Percentiles rank a stretch among this genome's conserved stretches.
These are phyloP conservation scores for Caretta caretta DNA, from an alignment of 2,113 vertebrate genomes.

Conservation along the genomic window DNA sequence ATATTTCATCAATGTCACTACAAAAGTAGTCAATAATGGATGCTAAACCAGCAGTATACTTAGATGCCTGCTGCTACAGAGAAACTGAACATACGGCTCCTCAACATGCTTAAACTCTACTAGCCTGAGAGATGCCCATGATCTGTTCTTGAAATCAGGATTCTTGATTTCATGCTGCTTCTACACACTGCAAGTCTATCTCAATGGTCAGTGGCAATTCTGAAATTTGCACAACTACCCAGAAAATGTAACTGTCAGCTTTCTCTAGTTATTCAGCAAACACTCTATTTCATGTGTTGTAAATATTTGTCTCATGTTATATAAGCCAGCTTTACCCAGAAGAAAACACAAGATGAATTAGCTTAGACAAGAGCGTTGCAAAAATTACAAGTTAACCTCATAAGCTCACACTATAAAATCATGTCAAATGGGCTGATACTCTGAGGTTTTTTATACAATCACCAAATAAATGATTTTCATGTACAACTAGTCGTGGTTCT, in stretches of 20 bases:
- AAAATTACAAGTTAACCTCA: background rate
- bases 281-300: fast-evolving
- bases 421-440: slow-evolving; percentile 23
- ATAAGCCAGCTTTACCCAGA: background rate
- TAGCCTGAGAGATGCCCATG: background rate
- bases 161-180: background rate
- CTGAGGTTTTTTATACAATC: background rate
- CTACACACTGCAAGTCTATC: background rate
- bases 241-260: background rate
- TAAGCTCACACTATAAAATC: background rate
- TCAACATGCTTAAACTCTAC: background rate
- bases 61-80: background rate
- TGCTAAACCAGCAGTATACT: background rate
- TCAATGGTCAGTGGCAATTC: fast-evolving
- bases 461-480: background rate
- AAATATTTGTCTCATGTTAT: background rate
- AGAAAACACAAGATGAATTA: background rate
- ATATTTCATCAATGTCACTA: background rate
- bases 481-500: background rate
- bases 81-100: slow-evolving; percentile 4
- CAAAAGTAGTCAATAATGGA: background rate
- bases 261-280: background rate
- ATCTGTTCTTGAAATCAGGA: background rate
- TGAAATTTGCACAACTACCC: background rate
- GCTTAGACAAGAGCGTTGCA: background rate